Conservation (phyloP, 2,888 invertebrate species). For the Athalia cordata region DNA sequence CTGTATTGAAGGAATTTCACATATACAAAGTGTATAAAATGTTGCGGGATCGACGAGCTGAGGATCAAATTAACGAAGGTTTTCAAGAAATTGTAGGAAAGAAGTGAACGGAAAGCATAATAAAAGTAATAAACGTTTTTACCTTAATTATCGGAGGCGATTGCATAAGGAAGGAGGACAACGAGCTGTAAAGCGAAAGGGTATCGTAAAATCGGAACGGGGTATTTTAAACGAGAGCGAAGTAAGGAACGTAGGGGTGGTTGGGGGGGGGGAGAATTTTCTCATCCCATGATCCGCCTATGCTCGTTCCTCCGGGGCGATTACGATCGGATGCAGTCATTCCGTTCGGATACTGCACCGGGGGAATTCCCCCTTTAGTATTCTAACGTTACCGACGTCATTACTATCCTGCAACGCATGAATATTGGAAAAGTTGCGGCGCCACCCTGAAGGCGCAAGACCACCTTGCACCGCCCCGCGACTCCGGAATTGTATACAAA, state of each 20-base stretch:
- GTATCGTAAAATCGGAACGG: constrained; percentile 16
- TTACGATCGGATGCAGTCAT: constrained; percentile 33
- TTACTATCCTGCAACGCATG: constrained; percentile 33
- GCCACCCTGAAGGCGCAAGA: not conserved
- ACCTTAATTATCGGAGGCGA: constrained; percentile 26
- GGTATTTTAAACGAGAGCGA: too few species aligned
- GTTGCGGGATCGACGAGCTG: too few species aligned
- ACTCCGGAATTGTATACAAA: not conserved
- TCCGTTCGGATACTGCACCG: not conserved
- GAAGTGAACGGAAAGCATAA: too few species aligned
- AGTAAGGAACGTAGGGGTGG: too few species aligned
- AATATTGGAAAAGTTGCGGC: constrained; percentile 38
- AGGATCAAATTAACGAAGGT: too few species aligned
- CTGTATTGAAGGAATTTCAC: too few species aligned
- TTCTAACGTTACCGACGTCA: constrained; percentile 30
- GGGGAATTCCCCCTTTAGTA: constrained; percentile 19
- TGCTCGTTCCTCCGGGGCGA: constrained; percentile 10
- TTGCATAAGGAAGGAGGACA: constrained; percentile 5
- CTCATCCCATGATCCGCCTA: not conserved
- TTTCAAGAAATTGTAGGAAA: too few species aligned
- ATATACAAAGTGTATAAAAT: too few species aligned
- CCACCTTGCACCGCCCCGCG: not conserved
- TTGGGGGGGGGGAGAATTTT: not conserved
- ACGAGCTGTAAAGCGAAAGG: constrained; percentile 10
- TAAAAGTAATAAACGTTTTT: not conserved